Evolutionary conservation across 2,113 vertebrate genomes (phyloP).

Genomic region (Hystrix brachyura): DNA sequence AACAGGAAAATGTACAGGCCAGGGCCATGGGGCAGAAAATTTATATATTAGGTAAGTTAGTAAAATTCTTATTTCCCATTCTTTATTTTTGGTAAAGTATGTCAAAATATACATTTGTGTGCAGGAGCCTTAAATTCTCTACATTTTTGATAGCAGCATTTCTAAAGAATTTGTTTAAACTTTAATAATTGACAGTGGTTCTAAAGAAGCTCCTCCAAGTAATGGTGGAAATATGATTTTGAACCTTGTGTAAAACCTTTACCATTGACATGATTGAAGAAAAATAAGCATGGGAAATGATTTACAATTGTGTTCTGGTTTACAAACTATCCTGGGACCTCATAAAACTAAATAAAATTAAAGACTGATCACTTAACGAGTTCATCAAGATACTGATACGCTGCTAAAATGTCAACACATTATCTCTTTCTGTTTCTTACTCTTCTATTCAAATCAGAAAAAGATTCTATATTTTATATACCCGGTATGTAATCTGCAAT

Average conservation of each 20-base stretch:
- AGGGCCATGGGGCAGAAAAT: neutral
- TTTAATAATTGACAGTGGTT: neutral
- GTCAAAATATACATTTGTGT: neutral
- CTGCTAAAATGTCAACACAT: neutral
- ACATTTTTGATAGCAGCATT: neutral
- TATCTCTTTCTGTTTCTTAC: slow-evolving; percentile 50
- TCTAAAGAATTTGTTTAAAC: slow-evolving; percentile 35
- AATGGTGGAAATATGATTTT: neutral
- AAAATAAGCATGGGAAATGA: neutral
- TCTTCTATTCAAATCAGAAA: slow-evolving; percentile 34
- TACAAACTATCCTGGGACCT: slow-evolving; percentile 5
- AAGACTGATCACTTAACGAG: slow-evolving; percentile 41
- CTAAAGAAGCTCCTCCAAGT: neutral
- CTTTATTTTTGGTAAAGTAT: neutral
- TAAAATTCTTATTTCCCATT: neutral
- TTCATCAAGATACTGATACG: slow-evolving; percentile 53
- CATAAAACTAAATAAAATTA: slow-evolving; percentile 30
- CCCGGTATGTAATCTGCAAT: slow-evolving; percentile 28
- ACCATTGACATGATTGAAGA: slow-evolving; percentile 6
- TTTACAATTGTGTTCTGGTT: neutral
- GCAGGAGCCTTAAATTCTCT: neutral
- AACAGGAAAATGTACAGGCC: neutral
- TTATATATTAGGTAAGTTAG: neutral
- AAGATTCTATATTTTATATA: neutral
- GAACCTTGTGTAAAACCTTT: slow-evolving; percentile 6